phyloP scores from a whole-genome alignment of 1,140 invertebrate species.

The Meloidogyne chitwoodi region DNA sequence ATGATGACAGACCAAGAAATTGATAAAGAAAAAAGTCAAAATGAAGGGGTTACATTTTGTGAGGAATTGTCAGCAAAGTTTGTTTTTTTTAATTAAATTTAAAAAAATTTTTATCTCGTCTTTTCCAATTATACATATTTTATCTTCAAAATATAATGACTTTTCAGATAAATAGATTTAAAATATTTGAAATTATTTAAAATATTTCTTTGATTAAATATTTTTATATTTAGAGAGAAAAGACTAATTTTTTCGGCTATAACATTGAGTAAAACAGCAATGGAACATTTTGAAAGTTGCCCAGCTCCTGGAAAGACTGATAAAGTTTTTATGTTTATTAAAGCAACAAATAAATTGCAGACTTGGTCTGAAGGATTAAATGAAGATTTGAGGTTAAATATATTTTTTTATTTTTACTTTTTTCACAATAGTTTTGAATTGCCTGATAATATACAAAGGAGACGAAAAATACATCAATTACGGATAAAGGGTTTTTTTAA shows the following conservation, averaged over 20 bases:
- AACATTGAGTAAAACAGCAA: constrained; percentile 26
- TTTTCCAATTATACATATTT: too few species aligned
- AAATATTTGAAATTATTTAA: background rate
- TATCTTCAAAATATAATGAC: too few species aligned
- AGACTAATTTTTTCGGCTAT: constrained; percentile 28
- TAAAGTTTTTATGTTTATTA: constrained; percentile 21
- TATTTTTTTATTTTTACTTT: background rate
- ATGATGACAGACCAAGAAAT: background rate
- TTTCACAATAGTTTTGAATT: constrained; percentile 18
- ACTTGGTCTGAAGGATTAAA: constrained; percentile 9
- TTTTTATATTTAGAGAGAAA: constrained; percentile 31
- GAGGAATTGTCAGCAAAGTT: constrained; percentile 17
- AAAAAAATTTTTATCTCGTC: too few species aligned
- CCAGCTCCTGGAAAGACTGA: constrained; percentile 7
- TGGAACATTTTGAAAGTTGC: constrained; percentile 8
- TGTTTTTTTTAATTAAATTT: background rate
- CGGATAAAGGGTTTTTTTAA: background rate
- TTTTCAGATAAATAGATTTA: too few species aligned
- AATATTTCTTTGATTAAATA: constrained; percentile 3
- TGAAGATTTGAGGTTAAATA: background rate
- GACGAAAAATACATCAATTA: constrained; percentile 7
- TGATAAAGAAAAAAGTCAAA: background rate
- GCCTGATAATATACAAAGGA: constrained; percentile 5
- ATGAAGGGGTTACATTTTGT: background rate
- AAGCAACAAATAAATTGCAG: background rate